Percentiles rank a stretch among this genome's conserved stretches.
Evolutionary conservation across 2,113 vertebrate species (phyloP).

Genomic region (Crotophaga sulcirostris): DNA sequence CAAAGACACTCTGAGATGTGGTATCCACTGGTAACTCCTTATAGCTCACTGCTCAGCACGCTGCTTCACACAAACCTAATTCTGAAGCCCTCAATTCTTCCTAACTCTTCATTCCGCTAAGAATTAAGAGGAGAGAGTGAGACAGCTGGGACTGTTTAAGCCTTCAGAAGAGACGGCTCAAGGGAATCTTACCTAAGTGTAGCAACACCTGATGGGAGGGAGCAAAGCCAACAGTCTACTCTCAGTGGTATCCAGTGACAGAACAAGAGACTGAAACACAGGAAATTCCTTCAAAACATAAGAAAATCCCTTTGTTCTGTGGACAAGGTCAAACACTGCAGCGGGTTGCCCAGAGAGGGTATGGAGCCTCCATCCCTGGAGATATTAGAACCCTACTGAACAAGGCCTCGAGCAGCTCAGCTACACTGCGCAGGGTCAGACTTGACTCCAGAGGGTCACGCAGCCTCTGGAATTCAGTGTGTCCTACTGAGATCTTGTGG

Average conservation of each 20-base stretch:
- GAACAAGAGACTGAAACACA: background rate
- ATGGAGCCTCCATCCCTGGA: background rate
- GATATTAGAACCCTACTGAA: background rate
- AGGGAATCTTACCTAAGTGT: too few species aligned
- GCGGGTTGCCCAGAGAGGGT: background rate
- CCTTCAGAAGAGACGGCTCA: too few species aligned
- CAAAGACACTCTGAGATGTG: background rate
- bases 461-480: background rate
- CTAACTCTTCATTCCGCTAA: background rate
- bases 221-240: too few species aligned
- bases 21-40: background rate
- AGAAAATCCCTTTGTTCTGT: background rate
- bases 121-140: background rate
- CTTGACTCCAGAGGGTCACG: background rate
- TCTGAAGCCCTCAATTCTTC: background rate
- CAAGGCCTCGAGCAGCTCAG: background rate
- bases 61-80: background rate
- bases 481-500: background rate
- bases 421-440: background rate
- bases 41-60: accelerated
- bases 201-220: too few species aligned
- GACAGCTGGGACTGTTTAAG: background rate
- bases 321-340: background rate
- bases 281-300: background rate
- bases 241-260: too few species aligned